phyloP scores from a whole-genome alignment of 1,140 invertebrate genomes.

The Danaus plexippus region DNA sequence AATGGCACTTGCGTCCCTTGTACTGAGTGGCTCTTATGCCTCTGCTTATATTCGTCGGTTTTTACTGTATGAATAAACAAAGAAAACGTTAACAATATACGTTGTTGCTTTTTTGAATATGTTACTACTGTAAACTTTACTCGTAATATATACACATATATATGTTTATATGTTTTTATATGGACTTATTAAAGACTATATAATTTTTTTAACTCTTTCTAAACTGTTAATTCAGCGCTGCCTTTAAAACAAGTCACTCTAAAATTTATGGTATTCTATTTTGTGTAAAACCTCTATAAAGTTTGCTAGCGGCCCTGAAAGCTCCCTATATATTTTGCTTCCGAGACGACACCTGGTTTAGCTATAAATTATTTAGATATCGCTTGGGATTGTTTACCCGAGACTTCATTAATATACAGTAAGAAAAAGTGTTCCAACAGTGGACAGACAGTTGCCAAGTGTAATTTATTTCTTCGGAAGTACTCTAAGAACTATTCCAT shows the following conservation, averaged over 20 bases:
- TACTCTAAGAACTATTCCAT: constrained; percentile 25
- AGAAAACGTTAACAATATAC: constrained; percentile 3
- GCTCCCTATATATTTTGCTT: constrained; percentile 23
- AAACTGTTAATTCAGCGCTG: no score
- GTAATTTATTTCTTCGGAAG: constrained; percentile 42
- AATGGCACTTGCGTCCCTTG: constrained; percentile 34
- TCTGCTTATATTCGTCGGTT: constrained; percentile 13
- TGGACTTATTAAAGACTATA: no score
- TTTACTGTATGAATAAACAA: constrained; percentile 5
- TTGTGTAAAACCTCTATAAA: constrained; percentile 11
- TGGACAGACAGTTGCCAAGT: constrained; percentile 24
- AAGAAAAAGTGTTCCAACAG: constrained; percentile 43
- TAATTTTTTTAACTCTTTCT: no score
- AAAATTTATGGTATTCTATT: constrained; percentile 6
- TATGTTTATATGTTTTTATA: no score
- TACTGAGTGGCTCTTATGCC: constrained; percentile 21
- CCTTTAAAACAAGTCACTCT: not conserved
- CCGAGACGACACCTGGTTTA: constrained; percentile 43
- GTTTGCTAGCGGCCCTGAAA: constrained; percentile 13
- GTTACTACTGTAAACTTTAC: no score
- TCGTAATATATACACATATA: no score
- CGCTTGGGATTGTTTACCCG: constrained; percentile 47
- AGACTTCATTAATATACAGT: constrained; percentile 59
- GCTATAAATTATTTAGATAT: constrained; percentile 65
- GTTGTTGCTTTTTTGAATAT: no score